Evolutionary conservation across 1,140 invertebrate genomes (phyloP), one percentile per base, ranked within the genome.

Genomic region (Drosophila watanabei): DNA sequence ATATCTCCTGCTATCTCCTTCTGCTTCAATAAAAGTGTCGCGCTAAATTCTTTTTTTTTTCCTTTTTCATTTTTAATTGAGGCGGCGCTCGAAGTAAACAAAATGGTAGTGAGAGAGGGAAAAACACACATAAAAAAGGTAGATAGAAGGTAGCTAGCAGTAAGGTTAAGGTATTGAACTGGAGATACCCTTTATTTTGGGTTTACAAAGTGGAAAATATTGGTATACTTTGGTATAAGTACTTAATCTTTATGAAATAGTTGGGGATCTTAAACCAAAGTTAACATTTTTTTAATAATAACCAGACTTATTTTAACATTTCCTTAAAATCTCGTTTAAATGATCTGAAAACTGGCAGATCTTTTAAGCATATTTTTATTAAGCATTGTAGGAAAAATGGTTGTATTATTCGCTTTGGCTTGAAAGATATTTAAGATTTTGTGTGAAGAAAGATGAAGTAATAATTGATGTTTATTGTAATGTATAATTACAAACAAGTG

Each of bases 61-160:
- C 60, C 51, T 63, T 79, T 52, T 56, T 61, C 45, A 48, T 66
- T 82, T 76, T 88, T 80, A 82, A 80, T 89, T 90, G 68, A 89
- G 86, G 85, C 86, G 86, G 81, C 79, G 85, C 85, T 89, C 78
- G 16, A 37, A 45, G 37, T 56, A 79, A 82, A 90, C 81, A 89
- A 89, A 89, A 89, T 89, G 85, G 86, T 69, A 59, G 24, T 2
- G 73, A 56, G 63, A 45, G 62, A 33, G 72, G 43, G 41, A 66
- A 69, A 59, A 37, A 57, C 33, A 79, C 45, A 78, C 63, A 78
- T 54, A 56, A 51, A 59, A n/a, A 57, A 79, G 41, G 45, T 30
- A 61, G 6, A 59, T 18, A 79, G 28, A 70, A 57, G 62, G 51
- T 35, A 4, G 2, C 4, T 8, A n/a, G 14, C 14, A 4, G 32